Evolutionary conservation across 2,888 invertebrate genomes (phyloP).

Genomic region (Baronia brevicornis): DNA sequence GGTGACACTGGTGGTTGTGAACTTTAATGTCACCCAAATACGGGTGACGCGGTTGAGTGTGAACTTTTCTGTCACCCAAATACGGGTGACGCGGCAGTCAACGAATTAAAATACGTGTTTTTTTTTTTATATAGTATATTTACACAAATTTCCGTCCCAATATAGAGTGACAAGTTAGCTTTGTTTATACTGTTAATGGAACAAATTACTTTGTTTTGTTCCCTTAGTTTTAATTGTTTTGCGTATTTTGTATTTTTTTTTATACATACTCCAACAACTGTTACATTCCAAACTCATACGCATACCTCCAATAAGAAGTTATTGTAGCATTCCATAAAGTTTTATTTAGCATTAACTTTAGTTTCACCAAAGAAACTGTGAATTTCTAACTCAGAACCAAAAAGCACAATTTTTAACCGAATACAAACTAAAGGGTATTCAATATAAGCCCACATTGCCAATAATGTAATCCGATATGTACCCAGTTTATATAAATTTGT

Average conservation of each 20-base stretch:
- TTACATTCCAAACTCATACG: slow-evolving; percentile 20
- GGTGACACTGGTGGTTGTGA: too few species aligned
- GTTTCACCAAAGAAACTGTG: slow-evolving; percentile 13
- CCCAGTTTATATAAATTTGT: slow-evolving; percentile 8
- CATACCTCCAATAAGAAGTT: slow-evolving; percentile 15
- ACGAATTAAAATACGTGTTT: slow-evolving; percentile 15
- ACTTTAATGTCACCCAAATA: too few species aligned
- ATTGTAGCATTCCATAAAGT: too few species aligned
- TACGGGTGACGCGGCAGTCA: too few species aligned
- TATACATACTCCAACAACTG: too few species aligned
- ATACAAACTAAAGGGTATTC: slow-evolving; percentile 20
- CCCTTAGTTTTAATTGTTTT: not conserved
- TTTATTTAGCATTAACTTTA: too few species aligned
- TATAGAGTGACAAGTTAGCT: slow-evolving; percentile 46
- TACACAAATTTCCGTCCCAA: slow-evolving; percentile 48
- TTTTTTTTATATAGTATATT: slow-evolving; percentile 4
- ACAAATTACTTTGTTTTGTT: not conserved
- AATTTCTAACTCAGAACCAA: not conserved
- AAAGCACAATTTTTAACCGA: slow-evolving; percentile 13
- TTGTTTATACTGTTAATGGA: slow-evolving; percentile 20
- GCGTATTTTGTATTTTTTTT: not conserved
- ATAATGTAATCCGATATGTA: slow-evolving; percentile 1
- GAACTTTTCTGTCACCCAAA: too few species aligned
- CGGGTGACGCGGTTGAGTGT: too few species aligned
- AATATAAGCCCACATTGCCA: slow-evolving; percentile 8